phyloP scores from a whole-genome alignment of 1,140 invertebrate species.

The Zaprionus ghesquierei region DNA sequence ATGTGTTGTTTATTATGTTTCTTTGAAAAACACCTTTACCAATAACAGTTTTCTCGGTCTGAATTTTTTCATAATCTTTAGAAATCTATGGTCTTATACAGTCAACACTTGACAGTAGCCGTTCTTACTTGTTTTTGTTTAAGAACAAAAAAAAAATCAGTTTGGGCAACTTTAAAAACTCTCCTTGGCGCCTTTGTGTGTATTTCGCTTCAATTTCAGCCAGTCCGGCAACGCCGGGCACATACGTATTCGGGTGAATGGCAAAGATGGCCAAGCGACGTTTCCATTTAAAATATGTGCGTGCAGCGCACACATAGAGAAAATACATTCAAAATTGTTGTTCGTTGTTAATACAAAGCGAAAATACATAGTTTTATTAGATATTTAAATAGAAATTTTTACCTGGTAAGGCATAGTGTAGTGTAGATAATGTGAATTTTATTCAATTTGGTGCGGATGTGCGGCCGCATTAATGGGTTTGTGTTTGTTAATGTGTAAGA shows the following conservation, averaged over 20 bases:
- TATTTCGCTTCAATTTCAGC: neutral
- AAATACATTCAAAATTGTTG: neutral
- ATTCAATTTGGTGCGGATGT: slow-evolving; percentile 56
- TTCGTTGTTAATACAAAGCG: slow-evolving; percentile 41
- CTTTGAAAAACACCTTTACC: too few relatives aligned
- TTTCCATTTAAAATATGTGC: neutral
- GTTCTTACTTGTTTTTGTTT: neutral
- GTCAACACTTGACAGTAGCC: too few relatives aligned
- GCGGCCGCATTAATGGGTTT: slow-evolving; percentile 42
- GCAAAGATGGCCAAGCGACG: neutral
- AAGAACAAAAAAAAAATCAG: neutral
- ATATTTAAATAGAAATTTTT: slow-evolving; percentile 62
- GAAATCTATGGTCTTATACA: too few relatives aligned
- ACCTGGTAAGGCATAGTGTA: slow-evolving; percentile 52
- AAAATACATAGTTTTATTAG: slow-evolving; percentile 50
- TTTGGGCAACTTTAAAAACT: neutral
- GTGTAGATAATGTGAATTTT: slow-evolving; percentile 67
- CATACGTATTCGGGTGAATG: neutral
- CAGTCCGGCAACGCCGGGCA: neutral
- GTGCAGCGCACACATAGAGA: neutral
- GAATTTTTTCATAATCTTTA: too few relatives aligned
- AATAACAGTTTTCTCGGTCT: too few relatives aligned
- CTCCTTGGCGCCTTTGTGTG: neutral
- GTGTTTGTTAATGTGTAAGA: slow-evolving; percentile 21
- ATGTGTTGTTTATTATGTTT: too few relatives aligned